Evolutionary conservation across 2,113 vertebrate genomes (phyloP).

Genomic region (Maccullochella peelii): DNA sequence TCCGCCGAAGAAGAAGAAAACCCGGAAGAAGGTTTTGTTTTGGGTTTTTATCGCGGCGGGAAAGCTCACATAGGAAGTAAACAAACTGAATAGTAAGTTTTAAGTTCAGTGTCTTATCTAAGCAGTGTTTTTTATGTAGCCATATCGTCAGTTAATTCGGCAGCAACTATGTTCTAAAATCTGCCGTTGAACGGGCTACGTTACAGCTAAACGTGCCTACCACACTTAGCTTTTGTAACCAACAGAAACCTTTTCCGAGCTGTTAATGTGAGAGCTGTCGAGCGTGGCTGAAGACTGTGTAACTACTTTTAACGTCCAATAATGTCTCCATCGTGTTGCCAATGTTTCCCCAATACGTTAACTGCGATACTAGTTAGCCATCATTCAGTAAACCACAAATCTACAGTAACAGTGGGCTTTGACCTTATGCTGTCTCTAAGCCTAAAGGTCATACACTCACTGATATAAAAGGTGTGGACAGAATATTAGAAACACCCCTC

Average conservation of each 20-base stretch:
- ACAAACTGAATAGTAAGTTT: neutral
- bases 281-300: too few relatives aligned
- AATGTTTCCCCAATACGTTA: neutral
- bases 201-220: neutral
- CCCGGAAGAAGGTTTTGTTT: constrained; percentile 36
- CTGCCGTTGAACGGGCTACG: neutral
- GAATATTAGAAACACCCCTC: neutral
- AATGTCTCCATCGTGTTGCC: neutral
- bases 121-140: neutral
- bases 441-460: neutral
- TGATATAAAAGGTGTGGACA: neutral
- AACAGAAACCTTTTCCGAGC: neutral
- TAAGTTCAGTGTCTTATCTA: neutral
- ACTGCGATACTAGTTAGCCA: too few relatives aligned
- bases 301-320: neutral
- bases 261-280: neutral
- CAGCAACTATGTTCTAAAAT: neutral
- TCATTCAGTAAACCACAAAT: neutral
- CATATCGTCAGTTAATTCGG: neutral
- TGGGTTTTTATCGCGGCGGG: constrained; percentile 36
- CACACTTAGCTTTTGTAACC: neutral
- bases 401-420: neutral
- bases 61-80: neutral
- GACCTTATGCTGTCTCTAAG: too few relatives aligned
- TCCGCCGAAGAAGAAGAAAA: constrained; percentile 37